A percentile compares a stretch with the other conserved stretches of the same genome.
phyloP scores from a whole-genome alignment of 2,888 invertebrate species.

The Nomada fucata region DNA sequence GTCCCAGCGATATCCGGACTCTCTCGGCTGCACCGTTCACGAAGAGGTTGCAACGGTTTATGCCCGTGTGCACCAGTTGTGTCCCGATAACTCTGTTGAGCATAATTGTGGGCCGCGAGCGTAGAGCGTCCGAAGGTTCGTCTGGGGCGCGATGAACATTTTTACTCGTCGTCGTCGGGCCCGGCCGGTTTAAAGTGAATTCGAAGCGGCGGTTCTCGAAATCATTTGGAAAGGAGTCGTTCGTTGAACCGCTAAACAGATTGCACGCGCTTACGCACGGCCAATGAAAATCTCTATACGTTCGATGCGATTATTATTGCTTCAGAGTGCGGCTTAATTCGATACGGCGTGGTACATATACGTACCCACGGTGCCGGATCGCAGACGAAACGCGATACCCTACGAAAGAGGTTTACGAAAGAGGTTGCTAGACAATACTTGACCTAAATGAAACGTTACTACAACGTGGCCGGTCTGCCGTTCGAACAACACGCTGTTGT shows the following conservation, averaged over 20 bases:
- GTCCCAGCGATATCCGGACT: slow-evolving; percentile 66
- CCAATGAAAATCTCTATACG: slow-evolving; percentile 38
- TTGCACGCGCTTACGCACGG: slow-evolving; percentile 4
- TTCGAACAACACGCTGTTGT: slow-evolving; percentile 26
- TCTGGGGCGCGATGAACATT: neutral
- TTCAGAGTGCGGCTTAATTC: slow-evolving; percentile 27
- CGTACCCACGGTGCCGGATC: slow-evolving; percentile 37
- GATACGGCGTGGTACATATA: slow-evolving; percentile 10
- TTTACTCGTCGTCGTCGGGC: neutral
- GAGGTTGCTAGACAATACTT: slow-evolving; percentile 61
- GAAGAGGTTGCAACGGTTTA: slow-evolving; percentile 23
- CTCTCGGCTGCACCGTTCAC: slow-evolving; percentile 40
- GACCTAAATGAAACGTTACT: slow-evolving; percentile 62
- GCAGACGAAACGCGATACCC: slow-evolving; percentile 68
- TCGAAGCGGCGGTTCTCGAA: slow-evolving; percentile 15
- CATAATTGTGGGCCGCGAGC: slow-evolving; percentile 2
- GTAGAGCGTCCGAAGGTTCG: neutral
- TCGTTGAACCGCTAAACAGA: neutral
- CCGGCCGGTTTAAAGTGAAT: neutral
- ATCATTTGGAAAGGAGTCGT: neutral
- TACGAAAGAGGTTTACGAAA: slow-evolving; percentile 70
- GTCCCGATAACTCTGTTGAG: slow-evolving; percentile 7
- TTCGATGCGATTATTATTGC: slow-evolving; percentile 44
- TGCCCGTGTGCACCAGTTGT: slow-evolving; percentile 13
- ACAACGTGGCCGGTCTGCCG: slow-evolving; percentile 42